Conservation (phyloP, 2,113 vertebrate species). For the Nothobranchius furzeri region DNA sequence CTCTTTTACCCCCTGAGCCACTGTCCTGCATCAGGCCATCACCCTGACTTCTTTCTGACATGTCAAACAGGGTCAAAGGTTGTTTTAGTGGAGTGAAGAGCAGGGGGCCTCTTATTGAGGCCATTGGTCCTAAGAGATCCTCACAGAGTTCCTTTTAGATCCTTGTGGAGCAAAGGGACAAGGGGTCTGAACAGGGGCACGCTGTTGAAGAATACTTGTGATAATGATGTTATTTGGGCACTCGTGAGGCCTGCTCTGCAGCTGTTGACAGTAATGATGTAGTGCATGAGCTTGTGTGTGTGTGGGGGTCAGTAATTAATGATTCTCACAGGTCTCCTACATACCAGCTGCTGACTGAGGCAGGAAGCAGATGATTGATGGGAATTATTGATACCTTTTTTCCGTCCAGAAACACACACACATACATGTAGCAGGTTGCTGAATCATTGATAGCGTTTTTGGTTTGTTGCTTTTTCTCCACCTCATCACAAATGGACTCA, state of each 20-base stretch:
- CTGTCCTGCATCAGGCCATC: slow-evolving; percentile 59
- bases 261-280: slow-evolving; percentile 78
- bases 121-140: slow-evolving; percentile 30
- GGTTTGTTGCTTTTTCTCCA: slow-evolving; percentile 61
- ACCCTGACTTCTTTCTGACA: slow-evolving; percentile 69
- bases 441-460: slow-evolving; percentile 62
- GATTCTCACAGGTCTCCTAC: slow-evolving; percentile 67
- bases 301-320: slow-evolving; percentile 64
- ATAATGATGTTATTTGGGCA: slow-evolving; percentile 77
- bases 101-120: slow-evolving; percentile 36
- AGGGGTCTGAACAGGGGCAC: slow-evolving; percentile 60
- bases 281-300: slow-evolving; percentile 54
- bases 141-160: slow-evolving; percentile 45
- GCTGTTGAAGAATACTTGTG: slow-evolving; percentile 72
- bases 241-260: slow-evolving; percentile 68
- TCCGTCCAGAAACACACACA: slow-evolving; percentile 48
- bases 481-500: slow-evolving; percentile 63
- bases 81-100: slow-evolving; percentile 62
- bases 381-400: slow-evolving; percentile 71
- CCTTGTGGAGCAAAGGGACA: slow-evolving; percentile 55
- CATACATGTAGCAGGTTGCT: slow-evolving; percentile 33
- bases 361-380: slow-evolving; percentile 77
- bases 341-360: slow-evolving; percentile 75
- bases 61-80: slow-evolving; percentile 67
- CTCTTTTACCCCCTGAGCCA: slow-evolving; percentile 42